phyloP scores from a whole-genome alignment of 1,140 invertebrate species.

The Prorops nasuta region DNA sequence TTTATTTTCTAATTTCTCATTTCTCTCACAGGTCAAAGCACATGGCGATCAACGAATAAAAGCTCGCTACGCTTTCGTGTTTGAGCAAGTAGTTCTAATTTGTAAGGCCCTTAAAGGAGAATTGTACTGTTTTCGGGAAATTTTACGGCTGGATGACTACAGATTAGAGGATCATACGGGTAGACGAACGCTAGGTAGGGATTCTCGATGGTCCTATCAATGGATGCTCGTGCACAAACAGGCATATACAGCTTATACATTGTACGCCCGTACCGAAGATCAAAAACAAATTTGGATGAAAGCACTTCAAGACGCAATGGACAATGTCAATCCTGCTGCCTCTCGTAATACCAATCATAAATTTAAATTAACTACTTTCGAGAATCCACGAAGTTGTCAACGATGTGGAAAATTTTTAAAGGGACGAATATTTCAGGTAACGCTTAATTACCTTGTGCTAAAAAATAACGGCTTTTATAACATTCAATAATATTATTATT shows the following conservation, averaged over 20 bases:
- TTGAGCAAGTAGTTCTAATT: constrained; percentile 94
- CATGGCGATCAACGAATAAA: constrained; percentile 86
- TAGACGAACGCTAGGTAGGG: constrained; percentile 63
- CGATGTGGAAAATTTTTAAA: constrained; percentile 86
- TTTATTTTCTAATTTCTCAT: too few relatives aligned
- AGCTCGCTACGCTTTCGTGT: constrained; percentile 91
- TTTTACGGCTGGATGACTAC: constrained; percentile 81
- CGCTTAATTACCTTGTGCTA: too few relatives aligned
- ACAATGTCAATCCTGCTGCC: constrained; percentile 82
- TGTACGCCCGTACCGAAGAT: constrained; percentile 87
- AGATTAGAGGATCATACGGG: constrained; percentile 77
- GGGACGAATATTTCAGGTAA: constrained; percentile 81
- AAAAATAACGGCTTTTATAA: not conserved
- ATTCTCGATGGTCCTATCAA: constrained; percentile 76
- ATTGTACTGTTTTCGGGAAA: constrained; percentile 88
- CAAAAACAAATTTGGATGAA: constrained; percentile 88
- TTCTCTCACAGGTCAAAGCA: constrained; percentile 67
- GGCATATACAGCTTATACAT: constrained; percentile 80
- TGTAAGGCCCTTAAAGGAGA: constrained; percentile 89
- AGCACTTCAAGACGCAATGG: constrained; percentile 88
- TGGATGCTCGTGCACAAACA: constrained; percentile 83
- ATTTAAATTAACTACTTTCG: constrained; percentile 85
- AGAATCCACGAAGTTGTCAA: constrained; percentile 75
- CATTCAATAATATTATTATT: not conserved
- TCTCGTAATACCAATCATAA: constrained; percentile 79